Base-by-base conservation (phyloP, 2,797 vertebrate species). In the Siniperca scherzeri region DNA sequence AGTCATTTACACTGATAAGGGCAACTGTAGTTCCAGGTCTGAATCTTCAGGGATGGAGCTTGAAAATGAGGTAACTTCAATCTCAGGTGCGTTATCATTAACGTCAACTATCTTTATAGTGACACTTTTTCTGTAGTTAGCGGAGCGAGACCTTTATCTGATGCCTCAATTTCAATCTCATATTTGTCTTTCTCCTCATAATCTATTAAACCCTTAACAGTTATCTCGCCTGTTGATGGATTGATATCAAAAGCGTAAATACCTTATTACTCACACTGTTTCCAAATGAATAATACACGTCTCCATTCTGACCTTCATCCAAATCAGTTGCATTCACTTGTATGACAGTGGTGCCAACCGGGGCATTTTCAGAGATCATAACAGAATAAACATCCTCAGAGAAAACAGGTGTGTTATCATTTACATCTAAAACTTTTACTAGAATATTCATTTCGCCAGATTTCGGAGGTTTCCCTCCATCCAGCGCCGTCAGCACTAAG, bases 1-100 rank as follows among this genome's bases (percentile, higher is more conserved):
- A 56, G 67, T 97, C 96, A 17, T 82, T 91, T 1, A 96, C 94
- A 52, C 94, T 96, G 1, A 98, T 95, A 0, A 97, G 85, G 5
- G 96, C 96, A 3, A 97, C 94, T 25, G 96, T 95, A 0, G 96
- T 97, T 3, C 96, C 96, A 0, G 87, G 56, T 4, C 84, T 90
- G 96, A 93, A 1, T 97, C 95, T 86, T 97, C 96, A 30, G 86
- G 74, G 8, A 97, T 79, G 0, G 92, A 83, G 1, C 84, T 92
- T 0, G 93, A 95, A 70, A 96, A 88, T 0, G 96, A 96, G 0
- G 95, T 96, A 17, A 97, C 85, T 0, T 92, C 73, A 74, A 97
- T 91, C 25, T 89, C 73, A 3, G 93, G 93, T 10, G 74, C 73
- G 8, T 94, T 93, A 46, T 94, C 93, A 70, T 94, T 94, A 0